A percentile compares a stretch with the other conserved stretches of the same genome.
phyloP scores from a whole-genome alignment of 2,797 vertebrate genomes.

The Cynopterus sphinx region DNA sequence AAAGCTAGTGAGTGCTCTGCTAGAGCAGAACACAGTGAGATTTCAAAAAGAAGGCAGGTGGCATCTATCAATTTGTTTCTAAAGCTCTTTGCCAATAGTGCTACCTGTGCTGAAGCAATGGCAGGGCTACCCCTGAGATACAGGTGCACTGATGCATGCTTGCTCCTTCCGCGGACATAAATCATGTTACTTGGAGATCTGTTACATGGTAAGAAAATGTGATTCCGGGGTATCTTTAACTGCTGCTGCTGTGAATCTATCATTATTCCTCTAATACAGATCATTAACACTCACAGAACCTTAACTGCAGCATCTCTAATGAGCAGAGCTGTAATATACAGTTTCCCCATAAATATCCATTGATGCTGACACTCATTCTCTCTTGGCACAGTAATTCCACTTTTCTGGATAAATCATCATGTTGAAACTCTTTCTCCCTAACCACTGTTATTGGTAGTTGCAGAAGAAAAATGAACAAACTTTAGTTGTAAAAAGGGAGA shows the following conservation, averaged over 20 bases:
- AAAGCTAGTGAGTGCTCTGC: neutral
- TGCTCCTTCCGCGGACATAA: neutral
- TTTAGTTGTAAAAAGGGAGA: neutral
- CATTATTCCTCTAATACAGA: conserved; percentile 63
- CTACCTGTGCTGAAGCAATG: neutral
- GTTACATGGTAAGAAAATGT: neutral
- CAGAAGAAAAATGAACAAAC: conserved; percentile 62
- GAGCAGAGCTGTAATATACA: conserved; percentile 56
- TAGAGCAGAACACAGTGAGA: neutral
- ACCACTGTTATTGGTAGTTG: conserved; percentile 60
- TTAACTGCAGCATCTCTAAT: conserved; percentile 68
- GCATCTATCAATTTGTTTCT: neutral
- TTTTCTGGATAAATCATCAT: conserved; percentile 66
- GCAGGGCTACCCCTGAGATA: neutral
- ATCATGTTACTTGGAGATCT: neutral
- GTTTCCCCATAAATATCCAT: conserved; percentile 66
- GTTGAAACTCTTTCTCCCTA: conserved; percentile 37
- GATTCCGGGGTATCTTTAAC: conserved; percentile 32
- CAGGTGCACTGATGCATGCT: neutral
- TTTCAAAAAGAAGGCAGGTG: neutral
- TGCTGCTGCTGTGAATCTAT: conserved; percentile 24
- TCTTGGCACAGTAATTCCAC: conserved; percentile 55
- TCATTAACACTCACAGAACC: conserved; percentile 73
- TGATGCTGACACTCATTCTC: conserved; percentile 4
- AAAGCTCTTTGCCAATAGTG: neutral